These are phyloP conservation scores for Caenorhabditis afra DNA, from an alignment of 2,888 invertebrate species.

Conservation along the genomic window DNA sequence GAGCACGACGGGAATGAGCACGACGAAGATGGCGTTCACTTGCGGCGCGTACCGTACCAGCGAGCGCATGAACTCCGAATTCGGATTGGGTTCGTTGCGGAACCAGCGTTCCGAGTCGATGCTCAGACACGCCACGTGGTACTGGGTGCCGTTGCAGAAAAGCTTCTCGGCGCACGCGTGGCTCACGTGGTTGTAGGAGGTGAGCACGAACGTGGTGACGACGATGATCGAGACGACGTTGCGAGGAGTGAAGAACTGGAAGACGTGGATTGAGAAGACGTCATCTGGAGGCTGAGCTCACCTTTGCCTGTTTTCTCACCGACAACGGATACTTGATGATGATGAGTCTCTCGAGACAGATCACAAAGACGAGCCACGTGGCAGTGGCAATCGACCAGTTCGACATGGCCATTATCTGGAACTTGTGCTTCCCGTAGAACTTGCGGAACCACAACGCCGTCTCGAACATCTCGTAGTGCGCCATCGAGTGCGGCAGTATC, in stretches of 20 bases:
- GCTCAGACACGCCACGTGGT: constrained; percentile 69
- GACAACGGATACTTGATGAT: constrained; percentile 77
- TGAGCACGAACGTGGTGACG: constrained; percentile 72
- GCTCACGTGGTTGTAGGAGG: constrained; percentile 75
- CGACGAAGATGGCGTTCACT: constrained; percentile 73
- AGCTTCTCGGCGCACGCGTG: constrained; percentile 70
- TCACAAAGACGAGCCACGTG: constrained; percentile 77
- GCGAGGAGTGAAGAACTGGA: constrained; percentile 63
- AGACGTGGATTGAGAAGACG: background rate
- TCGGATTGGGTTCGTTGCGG: constrained; percentile 70
- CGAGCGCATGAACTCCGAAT: constrained; percentile 60
- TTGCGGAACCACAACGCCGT: constrained; percentile 73
- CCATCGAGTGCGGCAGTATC: constrained; percentile 77
- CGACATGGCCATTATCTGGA: constrained; percentile 75
- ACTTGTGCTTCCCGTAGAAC: constrained; percentile 73
- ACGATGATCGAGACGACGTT: constrained; percentile 69
- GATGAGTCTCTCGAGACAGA: constrained; percentile 76
- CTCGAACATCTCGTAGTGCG: constrained; percentile 74
- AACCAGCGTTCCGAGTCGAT: constrained; percentile 75
- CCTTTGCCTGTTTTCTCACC: constrained; percentile 56
- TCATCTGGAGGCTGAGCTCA: no score
- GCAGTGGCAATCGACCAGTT: constrained; percentile 79
- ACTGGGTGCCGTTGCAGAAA: constrained; percentile 77
- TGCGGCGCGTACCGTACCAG: constrained; percentile 64
- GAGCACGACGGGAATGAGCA: constrained; percentile 75